Evolutionary conservation across 2,888 invertebrate genomes (phyloP), one percentile per base, ranked within the genome.

Genomic region (Globia sparganii): DNA sequence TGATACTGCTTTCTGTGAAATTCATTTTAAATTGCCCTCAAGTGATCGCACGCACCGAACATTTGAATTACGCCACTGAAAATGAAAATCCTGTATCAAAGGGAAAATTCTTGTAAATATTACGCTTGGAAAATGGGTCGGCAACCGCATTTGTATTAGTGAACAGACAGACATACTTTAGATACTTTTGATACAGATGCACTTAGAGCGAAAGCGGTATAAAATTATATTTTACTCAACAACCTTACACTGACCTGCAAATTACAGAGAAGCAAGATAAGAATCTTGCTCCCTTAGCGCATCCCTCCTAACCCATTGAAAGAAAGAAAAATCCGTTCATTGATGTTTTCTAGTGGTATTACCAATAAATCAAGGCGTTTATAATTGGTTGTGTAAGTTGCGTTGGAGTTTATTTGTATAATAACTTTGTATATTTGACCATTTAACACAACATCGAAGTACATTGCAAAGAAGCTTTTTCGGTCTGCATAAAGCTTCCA

Each of bases 321-420:
- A n/a, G n/a, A n/a, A n/a, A n/a, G n/a, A n/a, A n/a, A n/a, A n/a
- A n/a, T n/a, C n/a, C n/a, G n/a, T n/a, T n/a, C n/a, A n/a, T n/a
- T 15, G 8, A 64, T 40, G 25, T 25, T 15, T 40, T n/a, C 9
- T 67, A 15, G 9, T 25, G 46, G 15, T 8, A 4, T 40, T 31
- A 34, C 2, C 9, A 43, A 65, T 46, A 49, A 68, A 72, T 40
- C 6, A 31, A 40, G 18, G 21, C 31, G 56, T 21, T 9, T 21
- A 28, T 53, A 75, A 37, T 61, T 53, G 37, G 15, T 46, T 6
- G 43, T 43, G 34, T 65, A 25, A 31, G 58, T 68, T 58, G 73
- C n/a, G 13, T 25, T 46, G 13, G 4, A 46, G 6, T 66, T 34
- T 15, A 62, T 77, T 43, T 71, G 15, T 56, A 37, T 34, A 11